Conservation (phyloP, 2,113 vertebrate genomes). For the Xiphophorus maculatus region DNA sequence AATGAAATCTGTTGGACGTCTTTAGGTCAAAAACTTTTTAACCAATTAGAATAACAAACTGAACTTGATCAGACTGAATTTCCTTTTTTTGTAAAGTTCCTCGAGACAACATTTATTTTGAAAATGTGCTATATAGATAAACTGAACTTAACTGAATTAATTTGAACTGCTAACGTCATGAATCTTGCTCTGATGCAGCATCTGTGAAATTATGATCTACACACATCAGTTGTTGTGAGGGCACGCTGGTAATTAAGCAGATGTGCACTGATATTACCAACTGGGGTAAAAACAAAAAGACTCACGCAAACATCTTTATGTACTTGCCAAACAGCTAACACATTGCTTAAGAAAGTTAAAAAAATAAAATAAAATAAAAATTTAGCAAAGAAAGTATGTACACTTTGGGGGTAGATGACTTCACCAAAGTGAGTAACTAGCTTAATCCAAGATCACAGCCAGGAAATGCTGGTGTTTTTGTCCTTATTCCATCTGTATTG, state of each 20-base stretch:
- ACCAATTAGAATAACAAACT: background rate
- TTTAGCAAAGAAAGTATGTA: no score
- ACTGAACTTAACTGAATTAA: background rate
- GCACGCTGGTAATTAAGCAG: background rate
- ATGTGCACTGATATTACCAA: background rate
- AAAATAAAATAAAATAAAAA: no score
- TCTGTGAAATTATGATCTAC: background rate
- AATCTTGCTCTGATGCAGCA: background rate
- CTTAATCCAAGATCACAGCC: no score
- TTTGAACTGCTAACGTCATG: background rate
- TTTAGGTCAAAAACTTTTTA: background rate
- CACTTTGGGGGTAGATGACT: no score
- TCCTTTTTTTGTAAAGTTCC: background rate
- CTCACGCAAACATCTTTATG: background rate
- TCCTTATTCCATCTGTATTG: no score
- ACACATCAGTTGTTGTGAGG: background rate
- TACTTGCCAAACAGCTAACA: background rate
- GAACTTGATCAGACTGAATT: background rate
- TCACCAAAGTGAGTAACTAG: no score
- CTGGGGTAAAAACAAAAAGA: background rate
- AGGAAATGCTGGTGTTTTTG: no score
- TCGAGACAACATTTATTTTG: background rate
- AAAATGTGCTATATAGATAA: background rate
- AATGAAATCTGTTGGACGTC: no score
- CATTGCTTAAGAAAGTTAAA: background rate